Evolutionary conservation across 1,140 invertebrate species (phyloP), one percentile per base, ranked within the genome.

Genomic region (Brachionus rubens): DNA sequence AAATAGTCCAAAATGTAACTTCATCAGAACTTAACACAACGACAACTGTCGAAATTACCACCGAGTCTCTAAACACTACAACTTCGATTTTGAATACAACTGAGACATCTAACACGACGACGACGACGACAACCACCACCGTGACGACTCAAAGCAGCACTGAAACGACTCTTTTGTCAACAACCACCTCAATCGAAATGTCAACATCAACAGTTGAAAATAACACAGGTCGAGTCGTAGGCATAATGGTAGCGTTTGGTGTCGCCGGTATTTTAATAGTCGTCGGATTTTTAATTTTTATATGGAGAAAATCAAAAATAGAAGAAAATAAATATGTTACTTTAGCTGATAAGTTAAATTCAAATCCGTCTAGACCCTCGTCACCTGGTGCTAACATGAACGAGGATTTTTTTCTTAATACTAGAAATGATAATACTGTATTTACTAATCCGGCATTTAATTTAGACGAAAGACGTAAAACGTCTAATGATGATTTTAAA

Each of bases 241-340:
- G 59, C 1, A 65, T 65, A n/a, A 3, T 65, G 14, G 40, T 65
- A 9, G 41, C 59, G 2, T 65, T 65, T 43, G 59, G 59, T 65
- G 10, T 41, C 7, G 41, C 41, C 4, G 59, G 59, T 26, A 65
- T 65, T 24, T 3, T 65, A 26, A 43, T 26, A 24, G 59, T 65
- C 21, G 19, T 65, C 26, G 59, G 59, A 14, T 41, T 65, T 65
- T 65, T 65, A n/a, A 21, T 43, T 24, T 65, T 43, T 43, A 24
- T 65, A 5, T 65, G 59, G 59, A 19, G 33, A 43, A 65, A 65
- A 16, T 43, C 36, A 14, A 65, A 65, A 43, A 6, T 43, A 14
- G 59, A 65, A 65, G 59, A 65, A 24, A 65, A 65, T 28, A 65
- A 65, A 26, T 65, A 65, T 43, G 19, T 65, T n/a, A 65, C 59